Base-by-base conservation (phyloP, 2,797 vertebrate genomes). In the Clarias laeviceps region DNA sequence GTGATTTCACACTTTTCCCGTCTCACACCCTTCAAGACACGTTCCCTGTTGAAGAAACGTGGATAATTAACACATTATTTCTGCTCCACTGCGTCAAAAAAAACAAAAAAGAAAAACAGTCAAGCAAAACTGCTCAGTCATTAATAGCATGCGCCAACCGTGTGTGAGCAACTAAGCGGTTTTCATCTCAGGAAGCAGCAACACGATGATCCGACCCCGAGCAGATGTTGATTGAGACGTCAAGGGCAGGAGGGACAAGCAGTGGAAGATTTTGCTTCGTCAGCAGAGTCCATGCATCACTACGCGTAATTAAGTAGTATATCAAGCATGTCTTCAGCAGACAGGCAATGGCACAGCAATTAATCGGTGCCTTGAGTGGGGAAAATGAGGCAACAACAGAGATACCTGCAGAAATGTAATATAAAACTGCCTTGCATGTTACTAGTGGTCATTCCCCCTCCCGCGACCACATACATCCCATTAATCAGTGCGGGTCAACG, bases 181-280 rank as follows among this genome's bases (percentile, higher is more conserved):
- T 82, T 62, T 5, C 69, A 12, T 70, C 40, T 54, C 40, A 14
- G 59, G 57, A 79, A 62, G 32, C 57, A 56, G 62, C 85, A 65
- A 56, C 76, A 78, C 59, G 50, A 34, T 61, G 69, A 74, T 69
- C 40, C 80, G 45, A 37, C 20, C n/a, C 18, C 0, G 40, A 72
- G 27, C 85, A 61, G 62, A 82, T 85, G 86, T 73, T 85, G 54
- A 74, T 82, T 20, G 45, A 76, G 84, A 87, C 20, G 61, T 9
- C 34, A 61, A 70, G 57, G 69, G 29, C 56, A 29, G 2, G 27
- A 70, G 64, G 68, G n/a, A 68, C 11, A 37, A 74, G n/a, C 22
- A 86, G 50, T 65, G 17, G 3, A 20, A 27, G 37, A 20, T 20
- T 59, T 64, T 45, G 70, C 80, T 68, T 86, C 34, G 27, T 78